A percentile compares a stretch with the other conserved stretches of the same genome.
phyloP scores from a whole-genome alignment of 2,888 invertebrate species.

The Drosophila tanythrix region DNA sequence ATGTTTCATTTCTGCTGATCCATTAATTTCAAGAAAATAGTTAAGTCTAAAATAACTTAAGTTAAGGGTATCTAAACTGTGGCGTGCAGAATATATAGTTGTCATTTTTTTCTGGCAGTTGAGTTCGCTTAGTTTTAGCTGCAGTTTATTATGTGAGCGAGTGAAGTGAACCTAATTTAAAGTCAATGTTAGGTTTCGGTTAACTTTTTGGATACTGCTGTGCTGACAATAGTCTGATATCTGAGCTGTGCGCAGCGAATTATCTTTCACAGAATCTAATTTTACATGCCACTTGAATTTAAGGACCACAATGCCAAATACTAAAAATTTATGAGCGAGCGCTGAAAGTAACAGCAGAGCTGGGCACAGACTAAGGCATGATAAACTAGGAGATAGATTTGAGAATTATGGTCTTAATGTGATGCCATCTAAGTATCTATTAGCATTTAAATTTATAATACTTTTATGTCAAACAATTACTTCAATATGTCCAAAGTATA shows the following conservation, averaged over 20 bases:
- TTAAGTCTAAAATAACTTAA: background rate
- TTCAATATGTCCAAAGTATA: background rate
- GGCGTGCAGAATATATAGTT: background rate
- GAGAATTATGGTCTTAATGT: background rate
- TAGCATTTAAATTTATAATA: background rate
- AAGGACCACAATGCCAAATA: slow-evolving; percentile 5
- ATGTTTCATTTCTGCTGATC: background rate
- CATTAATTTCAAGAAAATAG: background rate
- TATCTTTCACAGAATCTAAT: slow-evolving; percentile 5
- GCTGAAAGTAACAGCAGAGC: slow-evolving; percentile 10
- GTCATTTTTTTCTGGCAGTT: slow-evolving; percentile 5
- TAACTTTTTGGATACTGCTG: slow-evolving; percentile 23
- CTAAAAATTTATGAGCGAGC: slow-evolving; percentile 19
- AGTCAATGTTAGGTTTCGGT: slow-evolving; percentile 61
- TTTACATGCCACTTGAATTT: slow-evolving; percentile 17
- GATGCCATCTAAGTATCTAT: background rate
- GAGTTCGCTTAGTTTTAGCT: slow-evolving; percentile 42
- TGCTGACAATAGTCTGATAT: slow-evolving; percentile 7
- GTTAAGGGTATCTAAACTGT: background rate
- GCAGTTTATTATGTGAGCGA: slow-evolving; percentile 69
- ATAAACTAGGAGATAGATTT: background rate
- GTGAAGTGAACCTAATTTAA: slow-evolving; percentile 73
- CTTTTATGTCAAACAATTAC: background rate
- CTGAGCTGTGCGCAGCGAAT: slow-evolving; percentile 10
- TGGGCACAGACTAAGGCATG: background rate